Conservation (phyloP, 2,113 vertebrate species). For the Macquaria australasica region DNA sequence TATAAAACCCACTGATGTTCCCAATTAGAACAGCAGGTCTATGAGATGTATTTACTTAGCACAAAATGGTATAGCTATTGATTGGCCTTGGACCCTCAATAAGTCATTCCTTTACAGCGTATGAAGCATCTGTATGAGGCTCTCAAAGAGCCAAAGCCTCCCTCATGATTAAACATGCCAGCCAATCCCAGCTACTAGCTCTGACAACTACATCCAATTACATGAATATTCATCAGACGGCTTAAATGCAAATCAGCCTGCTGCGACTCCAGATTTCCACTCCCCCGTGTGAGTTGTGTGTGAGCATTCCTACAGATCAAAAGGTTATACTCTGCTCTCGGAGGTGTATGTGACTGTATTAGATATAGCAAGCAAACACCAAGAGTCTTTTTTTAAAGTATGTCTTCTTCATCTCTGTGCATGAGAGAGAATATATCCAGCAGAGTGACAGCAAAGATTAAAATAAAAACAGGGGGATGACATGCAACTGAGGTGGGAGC, state of each 20-base stretch:
- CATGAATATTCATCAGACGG: conserved; percentile 77
- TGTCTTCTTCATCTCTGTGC: conserved; percentile 38
- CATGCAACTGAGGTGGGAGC: conserved; percentile 6
- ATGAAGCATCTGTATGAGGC: conserved; percentile 32
- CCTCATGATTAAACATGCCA: conserved; percentile 71
- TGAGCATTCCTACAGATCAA: conserved; percentile 63
- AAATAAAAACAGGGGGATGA: conserved; percentile 16
- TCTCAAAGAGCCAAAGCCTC: conserved; percentile 43
- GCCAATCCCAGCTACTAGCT: conserved; percentile 55
- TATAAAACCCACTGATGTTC: not conserved
- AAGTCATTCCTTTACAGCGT: conserved; percentile 19
- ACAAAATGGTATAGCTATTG: conserved; percentile 28
- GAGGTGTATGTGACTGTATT: conserved; percentile 41
- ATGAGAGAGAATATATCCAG: conserved; percentile 34
- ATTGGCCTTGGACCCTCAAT: conserved; percentile 19
- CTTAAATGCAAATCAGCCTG: conserved; percentile 72
- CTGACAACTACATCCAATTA: conserved; percentile 70
- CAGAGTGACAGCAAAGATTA: conserved; percentile 28
- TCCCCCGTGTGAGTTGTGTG: conserved; percentile 41
- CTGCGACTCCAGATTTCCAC: conserved; percentile 60
- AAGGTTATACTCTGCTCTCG: conserved; percentile 62
- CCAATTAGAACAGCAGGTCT: not conserved
- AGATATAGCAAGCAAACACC: conserved; percentile 56
- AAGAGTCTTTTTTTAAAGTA: conserved; percentile 11
- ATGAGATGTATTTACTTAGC: conserved; percentile 11